Conservation (phyloP, 2,113 vertebrate species). For the Calidris pygmaea region DNA sequence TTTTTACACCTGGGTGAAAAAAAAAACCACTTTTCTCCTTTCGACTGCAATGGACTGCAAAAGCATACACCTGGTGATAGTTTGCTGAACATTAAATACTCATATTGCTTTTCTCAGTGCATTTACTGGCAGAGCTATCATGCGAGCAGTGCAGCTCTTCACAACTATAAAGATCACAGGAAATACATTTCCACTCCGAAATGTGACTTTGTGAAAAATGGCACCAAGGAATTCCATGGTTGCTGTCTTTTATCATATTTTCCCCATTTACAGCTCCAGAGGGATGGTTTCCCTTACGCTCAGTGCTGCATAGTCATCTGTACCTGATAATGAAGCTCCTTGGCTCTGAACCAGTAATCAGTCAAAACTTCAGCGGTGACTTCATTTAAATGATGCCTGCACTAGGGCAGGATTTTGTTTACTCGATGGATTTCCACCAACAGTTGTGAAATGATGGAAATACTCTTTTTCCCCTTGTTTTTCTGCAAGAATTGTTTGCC, state of each 20-base stretch:
- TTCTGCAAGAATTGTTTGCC: not conserved
- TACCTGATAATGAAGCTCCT: not conserved
- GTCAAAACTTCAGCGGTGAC: not conserved
- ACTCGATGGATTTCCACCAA: not conserved
- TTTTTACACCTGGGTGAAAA: not conserved
- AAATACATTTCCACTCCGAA: not conserved
- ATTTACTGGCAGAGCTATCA: not conserved
- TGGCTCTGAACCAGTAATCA: not conserved
- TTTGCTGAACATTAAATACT: not conserved
- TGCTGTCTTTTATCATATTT: not conserved
- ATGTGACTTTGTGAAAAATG: not conserved
- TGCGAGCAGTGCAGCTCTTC: not conserved
- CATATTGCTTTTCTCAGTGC: not conserved
- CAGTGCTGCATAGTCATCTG: not conserved
- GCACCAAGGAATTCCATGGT: not conserved
- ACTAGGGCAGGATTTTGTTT: not conserved
- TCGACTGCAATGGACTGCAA: not conserved
- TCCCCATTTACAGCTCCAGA: not conserved
- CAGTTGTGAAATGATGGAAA: not conserved
- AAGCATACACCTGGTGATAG: not conserved
- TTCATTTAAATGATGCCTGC: not conserved
- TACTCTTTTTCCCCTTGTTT: not conserved
- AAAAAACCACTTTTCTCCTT: not conserved
- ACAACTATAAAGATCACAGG: not conserved
- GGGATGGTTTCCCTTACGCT: not conserved